Evolutionary conservation across 2,888 invertebrate species (phyloP), one percentile per base, ranked within the genome.

Genomic region (Diachrysia chrysitis): DNA sequence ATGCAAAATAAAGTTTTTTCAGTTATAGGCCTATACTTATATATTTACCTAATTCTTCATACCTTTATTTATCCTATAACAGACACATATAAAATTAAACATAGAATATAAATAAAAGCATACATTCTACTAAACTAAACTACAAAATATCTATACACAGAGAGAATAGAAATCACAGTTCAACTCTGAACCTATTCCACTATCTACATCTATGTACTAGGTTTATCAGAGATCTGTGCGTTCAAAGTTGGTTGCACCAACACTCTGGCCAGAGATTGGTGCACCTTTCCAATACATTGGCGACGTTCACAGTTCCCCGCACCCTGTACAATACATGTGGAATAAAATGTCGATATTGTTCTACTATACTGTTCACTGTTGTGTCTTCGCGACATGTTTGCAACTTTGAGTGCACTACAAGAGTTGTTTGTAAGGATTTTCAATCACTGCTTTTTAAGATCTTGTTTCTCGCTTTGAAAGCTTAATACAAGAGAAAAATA

Each of bases 251-350:
- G 58, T 37, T 61, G 59, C 37, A 14, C 69, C 42, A 60, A 66
- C 62, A 64, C 68, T 80, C 61, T 70, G 58, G 58, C 37, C 46
- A 57, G 12, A 76, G 60, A 70, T 67, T 78, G 62, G 67, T 69
- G 62, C 55, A 77, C 63, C 57, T 61, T 76, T 64, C 66, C 68
- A 23, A 73, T 69, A 66, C 56, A 65, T 69, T 71, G 71, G 64
- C 14, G 48, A n/a, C 46, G 12, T 21, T 17, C 6, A 25, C 25
- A 51, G 19, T 55, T 56, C 32, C 56, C 64, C 25, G 63, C 37
- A 60, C 65, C 14, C 54, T 62, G 56, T 54, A 62, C 10, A 29
- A 0, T 29, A 7, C 5, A 64, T 63, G 21, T 29, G 35, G 42
- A 70, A n/a, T n/a, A 69, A 69, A 62, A 23, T 58, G 65, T 35